A percentile compares a stretch with the other conserved stretches of the same genome.
Evolutionary conservation across 2,113 vertebrate species (phyloP).

Genomic region (Pseudorectes ferrugineus): DNA sequence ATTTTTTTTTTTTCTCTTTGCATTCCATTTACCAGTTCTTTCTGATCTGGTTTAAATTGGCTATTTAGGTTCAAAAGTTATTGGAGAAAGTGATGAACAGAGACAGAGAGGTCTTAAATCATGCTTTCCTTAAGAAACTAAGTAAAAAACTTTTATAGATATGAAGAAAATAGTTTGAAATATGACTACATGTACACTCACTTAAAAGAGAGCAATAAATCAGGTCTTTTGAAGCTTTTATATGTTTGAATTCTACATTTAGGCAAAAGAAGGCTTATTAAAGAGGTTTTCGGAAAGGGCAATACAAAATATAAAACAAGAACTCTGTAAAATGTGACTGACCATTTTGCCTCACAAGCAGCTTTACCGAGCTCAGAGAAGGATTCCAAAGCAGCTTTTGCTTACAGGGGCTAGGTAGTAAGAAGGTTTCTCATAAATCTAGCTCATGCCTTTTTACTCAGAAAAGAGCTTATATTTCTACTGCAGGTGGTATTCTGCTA

Average conservation of each 20-base stretch:
- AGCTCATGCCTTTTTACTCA: not conserved
- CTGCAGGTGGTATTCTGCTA: not conserved
- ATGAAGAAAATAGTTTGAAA: not conserved
- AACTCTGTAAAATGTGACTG: not conserved
- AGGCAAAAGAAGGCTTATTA: not conserved
- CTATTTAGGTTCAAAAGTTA: not conserved
- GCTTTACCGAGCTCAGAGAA: not conserved
- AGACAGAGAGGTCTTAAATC: not conserved
- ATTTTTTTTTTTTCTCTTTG: not conserved
- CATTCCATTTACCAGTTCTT: not conserved
- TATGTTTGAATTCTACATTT: not conserved
- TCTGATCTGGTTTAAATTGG: not conserved
- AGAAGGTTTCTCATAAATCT: not conserved
- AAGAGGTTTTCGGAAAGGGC: not conserved
- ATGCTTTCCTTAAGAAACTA: not conserved
- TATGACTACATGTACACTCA: not conserved
- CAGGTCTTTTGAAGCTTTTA: not conserved
- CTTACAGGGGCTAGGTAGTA: not conserved
- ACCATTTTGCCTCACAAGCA: not conserved
- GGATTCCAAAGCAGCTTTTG: not conserved
- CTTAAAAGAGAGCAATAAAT: not conserved
- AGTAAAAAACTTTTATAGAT: not conserved
- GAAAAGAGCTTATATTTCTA: not conserved
- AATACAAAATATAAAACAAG: not conserved
- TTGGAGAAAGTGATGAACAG: not conserved